phyloP scores from a whole-genome alignment of 92 coral and sea anemone genomes.

The Siderastrea siderea region DNA sequence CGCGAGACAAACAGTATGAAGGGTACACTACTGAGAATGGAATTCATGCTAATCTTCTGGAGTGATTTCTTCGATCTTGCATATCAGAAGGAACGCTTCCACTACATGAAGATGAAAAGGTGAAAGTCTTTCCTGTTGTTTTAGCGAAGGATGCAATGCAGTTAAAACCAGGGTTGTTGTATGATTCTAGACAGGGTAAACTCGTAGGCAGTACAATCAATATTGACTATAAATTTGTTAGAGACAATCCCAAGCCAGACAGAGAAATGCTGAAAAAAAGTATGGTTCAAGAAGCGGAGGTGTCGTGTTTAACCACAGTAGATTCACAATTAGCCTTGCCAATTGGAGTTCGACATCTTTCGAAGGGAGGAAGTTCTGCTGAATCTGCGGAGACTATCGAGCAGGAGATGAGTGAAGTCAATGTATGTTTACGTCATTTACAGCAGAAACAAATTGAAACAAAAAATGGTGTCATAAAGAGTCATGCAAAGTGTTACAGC shows the following conservation, averaged over 20 bases:
- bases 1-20: constrained; percentile 57
- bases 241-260: constrained; percentile 30
- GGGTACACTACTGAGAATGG: constrained; percentile 71
- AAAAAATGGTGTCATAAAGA: neutral
- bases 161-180: constrained; percentile 69
- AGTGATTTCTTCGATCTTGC: constrained; percentile 27
- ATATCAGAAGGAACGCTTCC: constrained; percentile 50
- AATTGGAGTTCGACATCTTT: neutral
- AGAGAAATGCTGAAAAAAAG: constrained; percentile 50
- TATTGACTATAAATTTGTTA: constrained; percentile 50
- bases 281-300: constrained; percentile 46
- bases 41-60: constrained; percentile 42
- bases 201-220: constrained; percentile 57
- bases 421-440: constrained; percentile 12
- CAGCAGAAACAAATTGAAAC: neutral
- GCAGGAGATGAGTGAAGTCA: neutral
- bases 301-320: neutral
- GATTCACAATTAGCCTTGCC: neutral
- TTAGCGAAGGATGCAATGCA: constrained; percentile 67
- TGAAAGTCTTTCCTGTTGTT: constrained; percentile 61
- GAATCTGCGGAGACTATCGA: constrained; percentile 1
- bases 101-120: constrained; percentile 50
- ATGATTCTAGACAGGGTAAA: constrained; percentile 62
- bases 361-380: neutral
- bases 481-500: constrained; percentile 8